Evolutionary conservation across 2,113 vertebrate genomes (phyloP), one percentile per base, ranked within the genome.

Genomic region (Symphodus melops): DNA sequence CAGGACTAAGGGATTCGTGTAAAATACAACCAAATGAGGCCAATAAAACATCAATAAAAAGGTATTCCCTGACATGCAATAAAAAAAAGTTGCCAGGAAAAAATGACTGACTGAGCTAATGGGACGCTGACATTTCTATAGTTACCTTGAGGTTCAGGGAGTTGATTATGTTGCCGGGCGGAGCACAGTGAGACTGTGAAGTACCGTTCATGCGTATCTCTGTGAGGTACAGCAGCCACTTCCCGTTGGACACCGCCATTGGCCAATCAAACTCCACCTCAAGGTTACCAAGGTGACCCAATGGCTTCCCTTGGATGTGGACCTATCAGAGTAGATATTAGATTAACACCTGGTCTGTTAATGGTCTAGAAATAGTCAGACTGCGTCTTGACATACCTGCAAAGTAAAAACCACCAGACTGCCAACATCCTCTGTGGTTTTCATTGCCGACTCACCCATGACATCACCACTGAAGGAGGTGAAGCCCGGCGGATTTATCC

Each of bases 211-310:
- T 90, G 28, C 6, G 75, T 68, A 99, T 96, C 83, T 96, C 93
- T 0, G 94, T 92, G 9, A 96, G 93, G 72, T 99, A 99, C 7
- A 99, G 91, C 39, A 99, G 93, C 96, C 97, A 97, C 60, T 99
- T 99, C 60, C 95, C 96, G 1, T 95, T 97, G 83, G 89, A 72
- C 20, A 94, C 91, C 85, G 96, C 95, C 10, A 90, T 92, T 0
- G 98, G 98, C 97, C 98, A 99, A 68, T 95, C 89, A 1, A 98
- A 94, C n/a, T 93, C 94, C 65, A 99, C 85, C 72, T 91, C 73
- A 57, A 98, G 92, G 73, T 92, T 90, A 25, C 95, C 95, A n/a
- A 94, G 83, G 55, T 51, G 46, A 11, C 91, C 92, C 72, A 96
- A 91, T 0, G 94, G 91, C 57, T 94, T 93, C 0, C 94, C 94